Base-by-base conservation (phyloP, 2,888 invertebrate species). In the Acrobeloides nanus region DNA sequence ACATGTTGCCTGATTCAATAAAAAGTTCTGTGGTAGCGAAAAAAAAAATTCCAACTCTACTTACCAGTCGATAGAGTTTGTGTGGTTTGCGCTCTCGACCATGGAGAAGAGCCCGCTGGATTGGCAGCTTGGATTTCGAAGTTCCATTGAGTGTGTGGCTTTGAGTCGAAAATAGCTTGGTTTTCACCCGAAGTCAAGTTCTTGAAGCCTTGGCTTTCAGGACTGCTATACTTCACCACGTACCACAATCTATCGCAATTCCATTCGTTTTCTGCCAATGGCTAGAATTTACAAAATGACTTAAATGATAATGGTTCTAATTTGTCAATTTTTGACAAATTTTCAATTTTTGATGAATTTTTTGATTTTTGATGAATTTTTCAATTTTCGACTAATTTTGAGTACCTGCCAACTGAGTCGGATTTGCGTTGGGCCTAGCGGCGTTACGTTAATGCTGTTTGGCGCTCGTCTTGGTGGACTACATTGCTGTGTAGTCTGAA, bases 201-300 rank as follows among this genome's bases (percentile, higher is more conserved):
- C 25, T 53, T 51, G 41, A 51, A 58, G 12, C 66, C 66, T 38
- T 66, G 59, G 10, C 42, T 35, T 57, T 69, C 38, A 50, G 57
- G 57, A 24, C 60, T 61, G 39, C 53, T 61, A 57, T 72, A 66
- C 52, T 72, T 72, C 45, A 73, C 66, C 35, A 73, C 56, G 52
- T 73, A 73, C 72, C 72, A 73, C 27, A 71, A 48, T 25, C 59
- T 59, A 44, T 73, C 69, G 43, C 73, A 73, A 46, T 68, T 69
- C 73, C 73, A 73, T 50, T 73, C 70, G 21, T 58, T 46, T 39
- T 70, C 68, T 29, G 59, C 53, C 17, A 73, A 51, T n/a, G 72
- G 68, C 57, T 62, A 33, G 34, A 57, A 42, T 12, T 29, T 12
- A 12, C 31, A 12, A 12, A 29, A 29, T 12, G 31, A 15, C 15